Evolutionary conservation across 1,140 invertebrate genomes (phyloP).

Genomic region (Sminthurides bifidus): DNA sequence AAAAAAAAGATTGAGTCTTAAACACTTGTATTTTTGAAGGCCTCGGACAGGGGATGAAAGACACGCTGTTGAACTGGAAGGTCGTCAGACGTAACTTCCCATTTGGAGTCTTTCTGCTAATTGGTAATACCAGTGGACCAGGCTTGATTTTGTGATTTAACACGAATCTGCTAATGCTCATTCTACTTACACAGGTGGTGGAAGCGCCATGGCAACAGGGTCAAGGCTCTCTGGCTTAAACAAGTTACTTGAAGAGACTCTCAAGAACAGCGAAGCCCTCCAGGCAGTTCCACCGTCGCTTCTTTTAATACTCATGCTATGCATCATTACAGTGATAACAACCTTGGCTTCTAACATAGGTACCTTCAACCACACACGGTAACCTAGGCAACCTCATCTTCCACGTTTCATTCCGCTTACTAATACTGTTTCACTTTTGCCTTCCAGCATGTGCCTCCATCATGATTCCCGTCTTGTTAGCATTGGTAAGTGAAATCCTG

Average conservation of each 20-base stretch:
- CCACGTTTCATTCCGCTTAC: no score
- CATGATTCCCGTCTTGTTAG: constrained; percentile 25
- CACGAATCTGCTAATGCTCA: not conserved
- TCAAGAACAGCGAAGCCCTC: constrained; percentile 35
- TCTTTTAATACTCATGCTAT: constrained; percentile 36
- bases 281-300: constrained; percentile 31
- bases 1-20: not conserved
- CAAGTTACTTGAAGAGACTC: constrained; percentile 51
- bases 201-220: constrained; percentile 74
- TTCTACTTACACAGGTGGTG: constrained; percentile 47
- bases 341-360: constrained; percentile 67
- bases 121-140: constrained; percentile 12
- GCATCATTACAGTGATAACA: constrained; percentile 49
- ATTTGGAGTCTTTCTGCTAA: constrained; percentile 45
- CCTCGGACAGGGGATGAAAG: constrained; percentile 24
- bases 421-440: not conserved
- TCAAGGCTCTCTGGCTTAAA: constrained; percentile 66
- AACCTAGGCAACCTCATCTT: no score
- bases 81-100: constrained; percentile 62
- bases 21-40: constrained; percentile 10
- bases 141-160: constrained; percentile 6
- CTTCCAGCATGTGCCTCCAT: constrained; percentile 19
- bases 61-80: constrained; percentile 60
- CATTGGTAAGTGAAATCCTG: constrained; percentile 13
- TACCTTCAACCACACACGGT: constrained; percentile 50